phyloP scores from a whole-genome alignment of 1,140 invertebrate species.

The Drosophila pectinifera region DNA sequence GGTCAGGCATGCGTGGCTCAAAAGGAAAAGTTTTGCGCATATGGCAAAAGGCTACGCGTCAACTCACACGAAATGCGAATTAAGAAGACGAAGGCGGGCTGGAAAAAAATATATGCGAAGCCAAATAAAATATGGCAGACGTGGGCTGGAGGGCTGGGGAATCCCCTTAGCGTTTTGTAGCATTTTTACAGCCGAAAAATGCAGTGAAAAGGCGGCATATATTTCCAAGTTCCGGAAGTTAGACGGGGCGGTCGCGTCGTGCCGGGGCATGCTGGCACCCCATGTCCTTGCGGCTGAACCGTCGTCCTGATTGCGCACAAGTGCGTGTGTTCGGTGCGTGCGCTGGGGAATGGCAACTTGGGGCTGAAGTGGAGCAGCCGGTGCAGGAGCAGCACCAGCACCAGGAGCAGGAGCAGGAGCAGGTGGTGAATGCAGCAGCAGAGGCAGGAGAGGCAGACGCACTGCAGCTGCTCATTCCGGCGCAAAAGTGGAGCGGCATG shows the following conservation, averaged over 20 bases:
- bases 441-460: conserved; percentile 16
- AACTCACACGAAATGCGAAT: conserved; percentile 83
- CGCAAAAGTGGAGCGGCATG: conserved; percentile 76
- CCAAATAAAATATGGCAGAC: conserved; percentile 25
- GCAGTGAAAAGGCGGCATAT: conserved; percentile 6
- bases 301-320: conserved; percentile 73
- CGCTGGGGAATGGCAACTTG: conserved; percentile 43
- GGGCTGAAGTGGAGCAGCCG: conserved; percentile 48
- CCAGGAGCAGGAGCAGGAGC: conserved; percentile 1
- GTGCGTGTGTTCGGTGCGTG: conserved; percentile 71
- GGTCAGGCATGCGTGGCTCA: conserved; percentile 69
- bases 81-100: conserved; percentile 38
- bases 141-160: conserved; percentile 5
- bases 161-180: conserved; percentile 56
- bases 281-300: conserved; percentile 37
- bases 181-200: conserved; percentile 57
- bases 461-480: conserved; percentile 62
- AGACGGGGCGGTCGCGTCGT: not conserved
- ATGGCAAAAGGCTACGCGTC: conserved; percentile 78
- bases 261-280: conserved; percentile 25
- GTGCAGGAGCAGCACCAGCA: not conserved
- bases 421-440: conserved; percentile 2
- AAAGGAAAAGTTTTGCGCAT: conserved; percentile 75
- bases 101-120: conserved; percentile 10
- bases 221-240: conserved; percentile 64